Evolutionary conservation across 2,113 vertebrate species (phyloP).

Genomic region (Desmodus rotundus): DNA sequence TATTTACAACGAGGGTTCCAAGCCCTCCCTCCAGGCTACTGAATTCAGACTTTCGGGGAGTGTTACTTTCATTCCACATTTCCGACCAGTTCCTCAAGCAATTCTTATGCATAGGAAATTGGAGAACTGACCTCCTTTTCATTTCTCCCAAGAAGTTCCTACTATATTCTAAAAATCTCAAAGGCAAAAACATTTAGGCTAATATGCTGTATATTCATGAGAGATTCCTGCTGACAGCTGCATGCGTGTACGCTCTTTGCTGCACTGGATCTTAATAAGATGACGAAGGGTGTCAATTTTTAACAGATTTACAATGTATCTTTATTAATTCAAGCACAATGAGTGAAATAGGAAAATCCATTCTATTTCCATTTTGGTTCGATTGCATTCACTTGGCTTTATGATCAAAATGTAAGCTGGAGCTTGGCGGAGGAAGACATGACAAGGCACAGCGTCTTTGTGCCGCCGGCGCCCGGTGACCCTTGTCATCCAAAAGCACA

Average conservation of each 20-base stretch:
- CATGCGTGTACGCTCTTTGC: slow-evolving; percentile 36
- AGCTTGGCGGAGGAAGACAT: not conserved
- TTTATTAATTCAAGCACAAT: slow-evolving; percentile 48
- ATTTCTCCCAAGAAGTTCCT: slow-evolving; percentile 19
- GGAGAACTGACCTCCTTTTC: slow-evolving; percentile 2
- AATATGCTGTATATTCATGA: slow-evolving; percentile 52
- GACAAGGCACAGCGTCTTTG: not conserved
- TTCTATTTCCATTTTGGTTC: slow-evolving; percentile 44
- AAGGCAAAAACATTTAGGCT: slow-evolving; percentile 40
- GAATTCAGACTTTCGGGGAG: not conserved
- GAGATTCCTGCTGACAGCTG: slow-evolving; percentile 10
- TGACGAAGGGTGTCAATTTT: slow-evolving; percentile 45
- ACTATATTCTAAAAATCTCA: slow-evolving; percentile 25
- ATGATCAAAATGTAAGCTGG: slow-evolving; percentile 29
- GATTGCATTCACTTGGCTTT: slow-evolving; percentile 18
- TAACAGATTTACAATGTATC: slow-evolving; percentile 39
- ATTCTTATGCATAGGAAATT: not conserved
- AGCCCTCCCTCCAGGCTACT: not conserved
- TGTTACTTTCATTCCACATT: not conserved
- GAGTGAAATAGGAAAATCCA: slow-evolving; percentile 47
- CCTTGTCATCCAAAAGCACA: not conserved
- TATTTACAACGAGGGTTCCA: not conserved
- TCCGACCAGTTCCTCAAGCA: not conserved
- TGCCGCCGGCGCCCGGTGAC: not conserved
- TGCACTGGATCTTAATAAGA: slow-evolving; percentile 31